Evolutionary conservation across 2,888 invertebrate genomes (phyloP).

Genomic region (Oxycera nigricornis): DNA sequence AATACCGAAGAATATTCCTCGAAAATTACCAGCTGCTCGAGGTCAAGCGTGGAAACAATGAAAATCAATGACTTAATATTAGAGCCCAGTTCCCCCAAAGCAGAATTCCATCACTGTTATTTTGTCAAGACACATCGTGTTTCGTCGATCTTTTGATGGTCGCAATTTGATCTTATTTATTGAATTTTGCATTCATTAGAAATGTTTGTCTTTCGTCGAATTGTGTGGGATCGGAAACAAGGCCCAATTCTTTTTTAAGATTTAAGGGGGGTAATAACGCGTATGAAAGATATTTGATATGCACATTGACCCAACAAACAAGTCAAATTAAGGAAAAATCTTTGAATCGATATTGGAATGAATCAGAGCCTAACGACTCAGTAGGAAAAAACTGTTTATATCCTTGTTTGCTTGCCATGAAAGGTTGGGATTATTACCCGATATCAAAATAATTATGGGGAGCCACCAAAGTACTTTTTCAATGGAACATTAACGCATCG

Average conservation of each 20-base stretch:
- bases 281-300: conserved; percentile 31
- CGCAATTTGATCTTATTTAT: neutral
- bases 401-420: neutral
- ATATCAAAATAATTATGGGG: neutral
- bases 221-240: neutral
- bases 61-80: no score
- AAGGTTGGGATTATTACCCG: neutral
- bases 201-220: neutral
- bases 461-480: neutral
- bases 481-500: neutral
- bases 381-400: neutral
- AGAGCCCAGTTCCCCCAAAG: no score
- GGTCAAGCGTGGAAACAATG: no score
- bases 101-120: no score
- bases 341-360: conserved; percentile 1
- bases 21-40: no score
- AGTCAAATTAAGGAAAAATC: conserved; percentile 10
- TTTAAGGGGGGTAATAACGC: neutral
- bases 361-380: neutral
- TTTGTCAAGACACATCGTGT: no score
- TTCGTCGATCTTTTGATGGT: no score
- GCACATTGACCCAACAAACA: neutral
- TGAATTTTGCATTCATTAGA: neutral
- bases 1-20: no score
- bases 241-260: conserved; percentile 23